A percentile compares a stretch with the other conserved stretches of the same genome.
phyloP scores from a whole-genome alignment of 1,140 invertebrate species.

The Tetragonula clypearis region DNA sequence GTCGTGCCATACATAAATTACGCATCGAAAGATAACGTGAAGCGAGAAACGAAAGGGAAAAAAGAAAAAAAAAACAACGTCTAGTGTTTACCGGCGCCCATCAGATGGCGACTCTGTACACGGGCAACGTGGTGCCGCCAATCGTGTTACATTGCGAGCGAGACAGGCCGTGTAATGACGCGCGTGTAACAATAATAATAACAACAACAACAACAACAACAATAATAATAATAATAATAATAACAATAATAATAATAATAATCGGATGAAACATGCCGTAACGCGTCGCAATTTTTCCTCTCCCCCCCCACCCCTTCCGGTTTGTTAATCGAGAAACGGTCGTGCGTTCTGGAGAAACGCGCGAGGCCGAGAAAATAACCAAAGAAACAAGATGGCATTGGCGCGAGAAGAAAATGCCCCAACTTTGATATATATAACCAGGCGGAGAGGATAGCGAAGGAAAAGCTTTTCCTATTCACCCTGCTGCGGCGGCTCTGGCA shows the following conservation, averaged over 20 bases:
- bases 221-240: not conserved
- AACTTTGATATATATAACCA: constrained; percentile 43
- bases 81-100: constrained; percentile 71
- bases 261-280: not conserved
- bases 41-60: not conserved
- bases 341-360: no score
- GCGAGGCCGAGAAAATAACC: not conserved
- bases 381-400: not conserved
- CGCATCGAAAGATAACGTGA: not conserved
- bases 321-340: no score
- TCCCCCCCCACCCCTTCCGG: not conserved
- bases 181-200: not conserved
- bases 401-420: constrained; percentile 37
- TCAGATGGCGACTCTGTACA: constrained; percentile 68
- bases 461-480: constrained; percentile 49
- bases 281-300: not conserved
- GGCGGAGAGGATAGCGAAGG: constrained; percentile 24
- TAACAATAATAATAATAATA: not conserved
- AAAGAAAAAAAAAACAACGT: constrained; percentile 9
- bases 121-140: constrained; percentile 52
- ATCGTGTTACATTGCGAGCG: not conserved
- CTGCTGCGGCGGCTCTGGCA: constrained; percentile 18
- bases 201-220: no score
- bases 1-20: not conserved
- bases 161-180: no score